Evolutionary conservation across 2,113 vertebrate genomes (phyloP).

Genomic region (Zingel zingel): DNA sequence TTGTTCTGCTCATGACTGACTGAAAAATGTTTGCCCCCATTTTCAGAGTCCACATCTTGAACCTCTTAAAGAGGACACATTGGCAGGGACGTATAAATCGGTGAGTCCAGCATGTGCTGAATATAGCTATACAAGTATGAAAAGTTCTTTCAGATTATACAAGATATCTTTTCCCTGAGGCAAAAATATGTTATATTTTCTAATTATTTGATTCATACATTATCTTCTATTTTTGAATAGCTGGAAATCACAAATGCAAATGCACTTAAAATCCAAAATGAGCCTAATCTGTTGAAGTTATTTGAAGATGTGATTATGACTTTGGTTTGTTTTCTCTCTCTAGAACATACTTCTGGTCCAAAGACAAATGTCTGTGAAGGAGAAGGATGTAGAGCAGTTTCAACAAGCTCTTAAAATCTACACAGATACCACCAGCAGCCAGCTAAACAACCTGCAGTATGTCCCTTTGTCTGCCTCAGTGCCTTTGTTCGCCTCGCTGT

Average conservation of each 20-base stretch:
- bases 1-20: conserved; percentile 28
- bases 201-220: not conserved
- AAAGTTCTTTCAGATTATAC: not conserved
- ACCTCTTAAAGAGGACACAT: conserved; percentile 89
- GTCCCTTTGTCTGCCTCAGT: conserved; percentile 78
- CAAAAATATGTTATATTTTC: no score
- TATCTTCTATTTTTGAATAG: not conserved
- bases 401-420: conserved; percentile 90
- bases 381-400: conserved; percentile 87
- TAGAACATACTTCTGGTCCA: conserved; percentile 95
- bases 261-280: not conserved
- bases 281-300: not conserved
- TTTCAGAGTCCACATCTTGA: conserved; percentile 91
- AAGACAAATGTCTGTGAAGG: conserved; percentile 91
- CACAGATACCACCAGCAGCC: conserved; percentile 87
- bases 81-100: conserved; percentile 87
- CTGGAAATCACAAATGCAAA: not conserved
- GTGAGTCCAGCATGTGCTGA: conserved; percentile 82
- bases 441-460: conserved; percentile 90
- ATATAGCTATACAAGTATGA: not conserved
- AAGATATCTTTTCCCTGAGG: not conserved
- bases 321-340: not conserved
- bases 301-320: not conserved
- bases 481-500: conserved; percentile 16
- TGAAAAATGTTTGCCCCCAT: conserved; percentile 46